phyloP scores from a whole-genome alignment of 1,140 invertebrate species.

The Bombus soroeensis region DNA sequence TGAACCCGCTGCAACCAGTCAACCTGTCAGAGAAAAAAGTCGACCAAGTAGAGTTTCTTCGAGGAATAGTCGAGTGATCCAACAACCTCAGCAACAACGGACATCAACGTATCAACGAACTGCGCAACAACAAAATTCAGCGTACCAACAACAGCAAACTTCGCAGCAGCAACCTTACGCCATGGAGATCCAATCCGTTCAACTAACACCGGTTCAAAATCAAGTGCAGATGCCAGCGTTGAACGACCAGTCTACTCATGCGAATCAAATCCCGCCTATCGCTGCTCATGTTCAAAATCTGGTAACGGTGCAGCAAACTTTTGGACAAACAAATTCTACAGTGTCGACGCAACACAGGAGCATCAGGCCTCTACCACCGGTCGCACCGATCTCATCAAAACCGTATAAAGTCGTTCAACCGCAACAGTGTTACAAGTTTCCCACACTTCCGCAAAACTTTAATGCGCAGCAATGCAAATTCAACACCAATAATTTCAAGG shows the following conservation, averaged over 20 bases:
- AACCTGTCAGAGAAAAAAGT: slow-evolving; percentile 71
- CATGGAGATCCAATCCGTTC: slow-evolving; percentile 74
- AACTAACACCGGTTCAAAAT: slow-evolving; percentile 63
- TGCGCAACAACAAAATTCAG: slow-evolving; percentile 63
- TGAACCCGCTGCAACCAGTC: slow-evolving; percentile 60
- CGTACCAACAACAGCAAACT: slow-evolving; percentile 67
- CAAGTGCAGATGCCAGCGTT: slow-evolving; percentile 70
- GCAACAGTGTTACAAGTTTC: slow-evolving; percentile 80
- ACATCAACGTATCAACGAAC: slow-evolving; percentile 62
- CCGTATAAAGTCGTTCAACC: slow-evolving; percentile 76
- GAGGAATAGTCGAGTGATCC: slow-evolving; percentile 69
- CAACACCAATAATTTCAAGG: slow-evolving; percentile 73
- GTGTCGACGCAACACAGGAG: slow-evolving; percentile 64
- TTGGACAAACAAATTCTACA: slow-evolving; percentile 54
- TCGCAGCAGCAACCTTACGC: slow-evolving; percentile 67
- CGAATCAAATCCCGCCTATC: slow-evolving; percentile 65
- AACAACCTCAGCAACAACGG: slow-evolving; percentile 71
- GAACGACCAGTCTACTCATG: slow-evolving; percentile 66
- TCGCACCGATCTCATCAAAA: slow-evolving; percentile 67
- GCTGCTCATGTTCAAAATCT: slow-evolving; percentile 68
- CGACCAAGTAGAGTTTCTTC: slow-evolving; percentile 70
- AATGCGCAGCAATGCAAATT: slow-evolving; percentile 79
- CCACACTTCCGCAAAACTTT: slow-evolving; percentile 76
- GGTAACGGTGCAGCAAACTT: slow-evolving; percentile 68
- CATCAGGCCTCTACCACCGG: slow-evolving; percentile 68